These are phyloP conservation scores for Drosophila athabasca DNA, from an alignment of 1,140 invertebrate genomes.

Conservation along the genomic window DNA sequence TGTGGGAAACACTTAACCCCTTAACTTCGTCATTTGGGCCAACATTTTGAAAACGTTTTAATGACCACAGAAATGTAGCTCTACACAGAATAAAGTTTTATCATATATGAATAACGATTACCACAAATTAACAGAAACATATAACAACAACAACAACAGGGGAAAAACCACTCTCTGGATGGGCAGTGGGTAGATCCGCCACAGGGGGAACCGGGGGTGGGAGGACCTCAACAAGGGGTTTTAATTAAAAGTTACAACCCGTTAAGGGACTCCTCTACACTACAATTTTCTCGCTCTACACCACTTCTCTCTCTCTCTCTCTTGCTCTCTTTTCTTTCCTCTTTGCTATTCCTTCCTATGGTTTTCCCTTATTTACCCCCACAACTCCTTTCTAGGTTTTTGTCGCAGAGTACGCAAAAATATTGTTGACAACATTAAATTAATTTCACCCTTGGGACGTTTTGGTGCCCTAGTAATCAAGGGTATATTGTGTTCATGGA, in stretches of 20 bases:
- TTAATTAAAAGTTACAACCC: constrained; percentile 74
- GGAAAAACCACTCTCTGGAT: no score
- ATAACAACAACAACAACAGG: constrained; percentile 2
- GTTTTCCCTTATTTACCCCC: not conserved
- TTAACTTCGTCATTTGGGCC: constrained; percentile 22
- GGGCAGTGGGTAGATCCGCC: no score
- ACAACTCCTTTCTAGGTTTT: not conserved
- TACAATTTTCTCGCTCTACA: not conserved
- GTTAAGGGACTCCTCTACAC: constrained; percentile 15
- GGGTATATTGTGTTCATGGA: no score
- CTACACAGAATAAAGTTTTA: constrained; percentile 9
- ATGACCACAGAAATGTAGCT: constrained; percentile 48
- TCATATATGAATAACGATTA: constrained; percentile 59
- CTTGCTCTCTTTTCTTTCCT: not conserved
- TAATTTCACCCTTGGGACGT: constrained; percentile 55
- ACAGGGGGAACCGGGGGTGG: not conserved
- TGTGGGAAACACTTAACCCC: constrained; percentile 22
- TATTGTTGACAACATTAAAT: constrained; percentile 68
- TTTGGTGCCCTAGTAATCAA: not conserved
- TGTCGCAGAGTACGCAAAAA: constrained; percentile 38
- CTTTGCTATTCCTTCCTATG: constrained; percentile 1
- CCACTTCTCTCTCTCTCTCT: not conserved
- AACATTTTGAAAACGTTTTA: constrained; percentile 54
- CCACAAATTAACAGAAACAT: constrained; percentile 54
- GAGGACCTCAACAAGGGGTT: constrained; percentile 25